Evolutionary conservation across 2,888 invertebrate genomes (phyloP).

Genomic region (Lordiphosa fenestrarum): DNA sequence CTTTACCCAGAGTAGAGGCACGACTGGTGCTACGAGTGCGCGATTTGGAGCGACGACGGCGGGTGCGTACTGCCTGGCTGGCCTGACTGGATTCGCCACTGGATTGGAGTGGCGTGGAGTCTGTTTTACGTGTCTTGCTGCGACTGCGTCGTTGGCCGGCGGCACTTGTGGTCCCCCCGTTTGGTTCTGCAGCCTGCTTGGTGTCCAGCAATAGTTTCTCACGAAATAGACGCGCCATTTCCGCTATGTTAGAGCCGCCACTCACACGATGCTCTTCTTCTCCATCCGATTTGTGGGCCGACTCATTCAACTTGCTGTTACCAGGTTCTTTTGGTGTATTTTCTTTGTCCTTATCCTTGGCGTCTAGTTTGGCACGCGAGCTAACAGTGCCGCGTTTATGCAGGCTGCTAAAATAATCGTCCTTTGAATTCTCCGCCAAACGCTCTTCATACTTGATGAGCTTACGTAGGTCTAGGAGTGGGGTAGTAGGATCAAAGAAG

Average conservation of each 20-base stretch:
- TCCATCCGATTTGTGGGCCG: constrained; percentile 4
- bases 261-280: constrained; percentile 5
- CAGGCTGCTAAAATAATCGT: constrained; percentile 74
- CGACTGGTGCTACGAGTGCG: constrained; percentile 37
- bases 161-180: neutral
- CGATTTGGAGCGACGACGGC: constrained; percentile 23
- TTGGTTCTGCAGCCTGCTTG: constrained; percentile 2
- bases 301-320: constrained; percentile 20
- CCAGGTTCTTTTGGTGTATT: constrained; percentile 9
- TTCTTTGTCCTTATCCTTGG: constrained; percentile 27
- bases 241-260: constrained; percentile 16
- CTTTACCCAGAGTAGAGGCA: constrained; percentile 25
- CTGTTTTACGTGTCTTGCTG: constrained; percentile 33
- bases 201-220: constrained; percentile 47
- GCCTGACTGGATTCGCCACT: constrained; percentile 29
- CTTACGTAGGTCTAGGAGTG: constrained; percentile 74
- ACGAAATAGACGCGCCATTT: constrained; percentile 35
- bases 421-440: constrained; percentile 60
- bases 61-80: neutral
- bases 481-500: constrained; percentile 17
- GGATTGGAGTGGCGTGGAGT: neutral
- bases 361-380: constrained; percentile 77
- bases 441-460: constrained; percentile 79
- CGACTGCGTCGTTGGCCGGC: constrained; percentile 38
- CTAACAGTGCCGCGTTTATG: constrained; percentile 79